phyloP scores from a whole-genome alignment of 1,140 invertebrate species.

The Leptinotarsa texana region DNA sequence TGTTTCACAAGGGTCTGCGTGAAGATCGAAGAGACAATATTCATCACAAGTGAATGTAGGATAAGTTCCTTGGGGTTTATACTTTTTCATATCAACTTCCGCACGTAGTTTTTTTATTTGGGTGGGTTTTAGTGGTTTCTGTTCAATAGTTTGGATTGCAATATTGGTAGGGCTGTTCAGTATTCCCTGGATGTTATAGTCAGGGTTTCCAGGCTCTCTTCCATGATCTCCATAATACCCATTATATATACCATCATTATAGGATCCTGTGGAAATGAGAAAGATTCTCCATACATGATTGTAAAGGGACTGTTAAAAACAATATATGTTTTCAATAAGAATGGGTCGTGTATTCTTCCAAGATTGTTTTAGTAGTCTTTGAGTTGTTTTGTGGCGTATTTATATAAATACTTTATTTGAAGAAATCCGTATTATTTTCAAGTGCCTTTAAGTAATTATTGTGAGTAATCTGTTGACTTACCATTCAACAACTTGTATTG shows the following conservation, averaged over 20 bases:
- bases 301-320: not conserved
- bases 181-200: slow-evolving; percentile 61
- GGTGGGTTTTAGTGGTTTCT: slow-evolving; percentile 49
- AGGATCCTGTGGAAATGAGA: slow-evolving; percentile 60
- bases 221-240: slow-evolving; percentile 79
- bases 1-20: slow-evolving; percentile 81
- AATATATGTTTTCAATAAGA: too few species aligned
- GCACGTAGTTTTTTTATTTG: slow-evolving; percentile 19
- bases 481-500: slow-evolving; percentile 70
- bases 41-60: slow-evolving; percentile 17
- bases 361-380: too few species aligned
- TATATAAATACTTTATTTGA: too few species aligned
- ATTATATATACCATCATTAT: slow-evolving; percentile 69
- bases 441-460: too few species aligned
- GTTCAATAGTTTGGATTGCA: slow-evolving; percentile 58
- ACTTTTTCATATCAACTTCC: slow-evolving; percentile 32
- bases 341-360: too few species aligned
- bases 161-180: slow-evolving; percentile 57
- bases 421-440: too few species aligned
- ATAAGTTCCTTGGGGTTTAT: not conserved
- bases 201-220: slow-evolving; percentile 52
- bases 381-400: too few species aligned
- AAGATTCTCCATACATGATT: not conserved
- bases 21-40: slow-evolving; percentile 77
- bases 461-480: slow-evolving; percentile 32